phyloP scores from a whole-genome alignment of 2,797 vertebrate genomes.

The Tragelaphus oryx region DNA sequence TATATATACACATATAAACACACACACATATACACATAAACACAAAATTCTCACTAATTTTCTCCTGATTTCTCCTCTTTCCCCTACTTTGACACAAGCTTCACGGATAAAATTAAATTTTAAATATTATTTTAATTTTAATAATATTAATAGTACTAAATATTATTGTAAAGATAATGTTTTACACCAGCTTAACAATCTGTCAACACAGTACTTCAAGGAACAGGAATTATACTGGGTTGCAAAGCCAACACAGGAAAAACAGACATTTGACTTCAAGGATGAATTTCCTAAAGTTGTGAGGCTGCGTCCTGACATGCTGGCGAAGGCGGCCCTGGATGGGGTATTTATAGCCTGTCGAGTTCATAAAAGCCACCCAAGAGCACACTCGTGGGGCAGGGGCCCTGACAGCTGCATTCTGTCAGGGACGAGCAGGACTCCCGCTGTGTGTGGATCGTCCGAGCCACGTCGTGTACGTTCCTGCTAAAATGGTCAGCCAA shows the following conservation, averaged over 20 bases:
- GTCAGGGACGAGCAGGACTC: not conserved
- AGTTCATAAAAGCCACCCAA: not conserved
- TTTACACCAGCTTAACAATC: not conserved
- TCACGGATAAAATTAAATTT: not conserved
- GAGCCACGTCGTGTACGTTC: not conserved
- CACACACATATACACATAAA: not conserved
- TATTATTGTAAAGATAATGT: not conserved
- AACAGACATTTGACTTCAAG: not conserved
- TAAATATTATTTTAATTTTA: not conserved
- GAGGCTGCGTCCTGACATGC: not conserved
- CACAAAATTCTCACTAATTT: not conserved
- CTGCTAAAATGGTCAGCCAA: not conserved
- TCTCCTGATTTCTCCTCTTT: not conserved
- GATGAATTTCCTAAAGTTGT: not conserved
- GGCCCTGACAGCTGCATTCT: not conserved
- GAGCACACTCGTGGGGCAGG: constrained; percentile 2
- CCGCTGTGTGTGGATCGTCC: not conserved
- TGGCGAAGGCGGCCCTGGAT: accelerated
- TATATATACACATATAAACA: not conserved
- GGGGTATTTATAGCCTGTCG: constrained; percentile 11
- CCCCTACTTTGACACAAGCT: not conserved
- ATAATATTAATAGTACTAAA: not conserved
- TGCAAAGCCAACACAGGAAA: not conserved
- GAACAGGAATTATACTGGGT: not conserved
- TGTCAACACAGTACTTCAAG: not conserved